Conservation (phyloP, 2,888 invertebrate species). For the Ctenicera cuprea region DNA sequence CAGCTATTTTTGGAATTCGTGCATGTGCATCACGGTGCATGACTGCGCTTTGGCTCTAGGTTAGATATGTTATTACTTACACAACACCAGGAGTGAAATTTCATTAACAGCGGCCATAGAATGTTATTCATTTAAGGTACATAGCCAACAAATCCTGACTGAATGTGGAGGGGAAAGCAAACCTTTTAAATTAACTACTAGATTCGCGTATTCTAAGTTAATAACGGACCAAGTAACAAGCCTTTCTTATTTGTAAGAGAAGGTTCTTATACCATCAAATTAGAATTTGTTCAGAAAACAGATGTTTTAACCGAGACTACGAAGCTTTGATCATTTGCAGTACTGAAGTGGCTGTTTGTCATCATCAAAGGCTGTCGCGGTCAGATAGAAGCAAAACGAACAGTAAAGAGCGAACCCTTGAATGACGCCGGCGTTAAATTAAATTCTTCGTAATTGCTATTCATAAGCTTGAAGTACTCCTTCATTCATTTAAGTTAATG, state of each 20-base stretch:
- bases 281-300: constrained; percentile 48
- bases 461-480: constrained; percentile 53
- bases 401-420: constrained; percentile 41
- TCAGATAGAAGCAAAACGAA: constrained; percentile 51
- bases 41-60: constrained; percentile 4
- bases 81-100: constrained; percentile 4
- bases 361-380: constrained; percentile 52
- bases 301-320: constrained; percentile 39
- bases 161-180: neutral
- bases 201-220: constrained; percentile 9
- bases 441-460: constrained; percentile 57
- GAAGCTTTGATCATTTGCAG: constrained; percentile 45
- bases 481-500: constrained; percentile 54
- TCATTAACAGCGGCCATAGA: constrained; percentile 7
- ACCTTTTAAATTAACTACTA: neutral
- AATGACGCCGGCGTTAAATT: constrained; percentile 52
- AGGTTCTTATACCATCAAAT: constrained; percentile 25
- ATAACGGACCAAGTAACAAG: constrained; percentile 19
- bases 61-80: constrained; percentile 12
- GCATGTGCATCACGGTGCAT: constrained; percentile 22
- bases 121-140: constrained; percentile 7
- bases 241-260: constrained; percentile 17
- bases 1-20: constrained; percentile 26
- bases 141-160: neutral
- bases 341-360: constrained; percentile 48